Percentiles rank a stretch among this genome's conserved stretches.
These are phyloP conservation scores for Cladopsammia gracilis DNA, from an alignment of 64 coral and sea anemone species.

Conservation along the genomic window DNA sequence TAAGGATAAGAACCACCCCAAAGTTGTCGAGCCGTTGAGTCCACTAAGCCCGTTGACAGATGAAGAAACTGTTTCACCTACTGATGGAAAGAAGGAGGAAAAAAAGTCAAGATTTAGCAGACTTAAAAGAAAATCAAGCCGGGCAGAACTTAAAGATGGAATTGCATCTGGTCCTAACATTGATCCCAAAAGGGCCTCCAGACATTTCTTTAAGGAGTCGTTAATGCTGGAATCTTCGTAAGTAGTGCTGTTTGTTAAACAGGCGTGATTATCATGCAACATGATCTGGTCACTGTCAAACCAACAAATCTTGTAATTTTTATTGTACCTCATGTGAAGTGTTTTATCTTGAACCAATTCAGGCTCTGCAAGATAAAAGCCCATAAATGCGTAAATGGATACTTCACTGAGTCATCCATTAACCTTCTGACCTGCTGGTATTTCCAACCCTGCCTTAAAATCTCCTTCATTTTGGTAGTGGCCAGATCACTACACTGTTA, in stretches of 20 bases:
- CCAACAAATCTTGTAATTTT: too few species aligned
- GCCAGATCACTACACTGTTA: too few species aligned
- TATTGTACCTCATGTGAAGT: too few species aligned
- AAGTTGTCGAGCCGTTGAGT: not conserved
- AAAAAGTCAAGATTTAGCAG: constrained; percentile 62
- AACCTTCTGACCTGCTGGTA: too few species aligned
- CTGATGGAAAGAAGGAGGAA: constrained; percentile 24
- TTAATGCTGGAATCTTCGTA: constrained; percentile 95
- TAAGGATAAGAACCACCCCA: not conserved
- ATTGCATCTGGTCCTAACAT: constrained; percentile 95
- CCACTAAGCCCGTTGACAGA: not conserved
- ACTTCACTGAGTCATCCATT: too few species aligned
- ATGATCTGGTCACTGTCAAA: not conserved
- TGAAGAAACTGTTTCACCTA: constrained; percentile 1
- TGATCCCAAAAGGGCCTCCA: constrained; percentile 83
- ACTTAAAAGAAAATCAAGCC: constrained; percentile 57
- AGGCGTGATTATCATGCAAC: not conserved
- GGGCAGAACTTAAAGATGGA: constrained; percentile 87
- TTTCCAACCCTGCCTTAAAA: too few species aligned
- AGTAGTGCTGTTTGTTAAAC: constrained; percentile 56
- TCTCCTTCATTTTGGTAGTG: too few species aligned
- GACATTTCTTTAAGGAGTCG: constrained; percentile 89
- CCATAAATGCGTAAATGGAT: too few species aligned
- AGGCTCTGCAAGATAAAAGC: too few species aligned
- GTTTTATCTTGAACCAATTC: too few species aligned